Evolutionary conservation across 1,140 invertebrate genomes (phyloP).

Genomic region (Drosophila takahashii): DNA sequence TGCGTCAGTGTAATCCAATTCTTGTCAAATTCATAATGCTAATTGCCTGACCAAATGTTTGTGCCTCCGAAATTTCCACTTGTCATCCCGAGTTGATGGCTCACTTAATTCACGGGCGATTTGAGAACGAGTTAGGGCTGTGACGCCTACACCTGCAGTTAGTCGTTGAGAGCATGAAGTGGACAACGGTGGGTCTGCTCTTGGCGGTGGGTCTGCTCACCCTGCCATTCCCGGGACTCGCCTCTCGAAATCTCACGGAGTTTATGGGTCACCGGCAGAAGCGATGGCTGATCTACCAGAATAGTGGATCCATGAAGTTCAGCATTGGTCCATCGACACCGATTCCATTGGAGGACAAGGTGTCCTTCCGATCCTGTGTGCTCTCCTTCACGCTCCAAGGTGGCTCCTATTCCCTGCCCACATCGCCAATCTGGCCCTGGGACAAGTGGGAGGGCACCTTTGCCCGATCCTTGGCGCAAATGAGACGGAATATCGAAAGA

Average conservation of each 20-base stretch:
- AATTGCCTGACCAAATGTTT: slow-evolving; percentile 56
- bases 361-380: slow-evolving; percentile 69
- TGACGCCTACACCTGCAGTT: slow-evolving; percentile 41
- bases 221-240: slow-evolving; percentile 1
- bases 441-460: slow-evolving; percentile 79
- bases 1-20: slow-evolving; percentile 18
- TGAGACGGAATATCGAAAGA: slow-evolving; percentile 56
- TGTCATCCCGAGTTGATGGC: slow-evolving; percentile 27
- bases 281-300: slow-evolving; percentile 67
- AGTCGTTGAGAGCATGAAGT: slow-evolving; percentile 39
- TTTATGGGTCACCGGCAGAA: slow-evolving; percentile 64
- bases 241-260: slow-evolving; percentile 55
- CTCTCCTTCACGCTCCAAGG: slow-evolving; percentile 75
- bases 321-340: slow-evolving; percentile 73
- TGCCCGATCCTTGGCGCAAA: slow-evolving; percentile 63
- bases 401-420: slow-evolving; percentile 67
- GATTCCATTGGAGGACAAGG: slow-evolving; percentile 65
- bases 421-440: slow-evolving; percentile 71
- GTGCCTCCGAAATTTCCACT: slow-evolving; percentile 34
- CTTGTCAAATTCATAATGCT: slow-evolving; percentile 33
- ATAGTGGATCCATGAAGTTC: slow-evolving; percentile 69
- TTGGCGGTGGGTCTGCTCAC: slow-evolving; percentile 22
- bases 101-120: slow-evolving; percentile 28
- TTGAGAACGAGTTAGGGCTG: slow-evolving; percentile 15
- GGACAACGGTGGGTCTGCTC: slow-evolving; percentile 20